Conservation (phyloP, 2,888 invertebrate species). For the Vesta saturnalis region DNA sequence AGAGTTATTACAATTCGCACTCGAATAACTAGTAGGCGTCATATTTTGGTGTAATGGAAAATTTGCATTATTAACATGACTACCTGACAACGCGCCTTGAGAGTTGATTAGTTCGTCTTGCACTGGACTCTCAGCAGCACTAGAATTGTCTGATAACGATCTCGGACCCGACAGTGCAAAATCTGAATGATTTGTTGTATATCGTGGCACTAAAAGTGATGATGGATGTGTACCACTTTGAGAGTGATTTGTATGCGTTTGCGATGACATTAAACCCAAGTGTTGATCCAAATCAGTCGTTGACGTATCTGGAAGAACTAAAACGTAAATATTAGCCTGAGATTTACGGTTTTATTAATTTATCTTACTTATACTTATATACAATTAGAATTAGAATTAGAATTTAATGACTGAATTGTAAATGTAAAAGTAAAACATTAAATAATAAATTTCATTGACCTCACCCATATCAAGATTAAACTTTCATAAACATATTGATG, state of each 20-base stretch:
- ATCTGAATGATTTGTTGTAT: slow-evolving; percentile 70
- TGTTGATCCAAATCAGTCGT: slow-evolving; percentile 80
- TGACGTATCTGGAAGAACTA: slow-evolving; percentile 83
- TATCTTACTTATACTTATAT: neutral
- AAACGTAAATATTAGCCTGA: slow-evolving; percentile 10
- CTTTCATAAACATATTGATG: no score
- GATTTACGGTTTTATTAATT: no score
- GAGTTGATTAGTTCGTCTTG: slow-evolving; percentile 79
- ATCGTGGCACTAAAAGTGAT: slow-evolving; percentile 73
- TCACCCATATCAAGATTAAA: no score
- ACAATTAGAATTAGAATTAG: no score
- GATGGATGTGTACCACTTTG: slow-evolving; percentile 59
- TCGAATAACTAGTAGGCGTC: slow-evolving; percentile 62
- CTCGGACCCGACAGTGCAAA: slow-evolving; percentile 77
- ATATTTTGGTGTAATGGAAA: slow-evolving; percentile 68
- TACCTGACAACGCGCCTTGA: slow-evolving; percentile 71
- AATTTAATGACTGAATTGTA: no score
- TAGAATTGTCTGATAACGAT: slow-evolving; percentile 83
- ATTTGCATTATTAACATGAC: slow-evolving; percentile 67
- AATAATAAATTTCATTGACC: no score
- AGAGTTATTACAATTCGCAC: slow-evolving; percentile 76
- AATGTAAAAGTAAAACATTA: no score
- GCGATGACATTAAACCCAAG: slow-evolving; percentile 71
- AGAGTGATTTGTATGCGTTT: slow-evolving; percentile 65
- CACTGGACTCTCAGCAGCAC: slow-evolving; percentile 84